A percentile compares a stretch with the other conserved stretches of the same genome.
phyloP scores from a whole-genome alignment of 2,113 vertebrate species.

The Otis tarda region DNA sequence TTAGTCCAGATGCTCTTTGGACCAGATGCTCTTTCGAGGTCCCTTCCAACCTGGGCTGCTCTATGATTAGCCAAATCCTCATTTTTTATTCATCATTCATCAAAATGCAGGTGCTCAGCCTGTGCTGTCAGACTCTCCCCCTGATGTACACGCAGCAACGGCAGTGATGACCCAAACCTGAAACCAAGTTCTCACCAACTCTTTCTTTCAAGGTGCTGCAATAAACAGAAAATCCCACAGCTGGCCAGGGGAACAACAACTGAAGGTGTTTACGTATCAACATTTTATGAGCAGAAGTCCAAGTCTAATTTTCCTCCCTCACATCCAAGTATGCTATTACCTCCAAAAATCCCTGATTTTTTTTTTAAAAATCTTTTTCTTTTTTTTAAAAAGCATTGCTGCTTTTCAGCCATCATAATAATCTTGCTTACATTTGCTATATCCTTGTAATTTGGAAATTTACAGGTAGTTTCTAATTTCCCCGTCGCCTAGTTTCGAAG shows the following conservation, averaged over 20 bases:
- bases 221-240: not conserved
- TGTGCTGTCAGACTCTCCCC: fast-evolving
- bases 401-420: not conserved
- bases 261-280: not conserved
- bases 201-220: not conserved
- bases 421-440: not conserved
- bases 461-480: not conserved
- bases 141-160: fast-evolving
- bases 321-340: not conserved
- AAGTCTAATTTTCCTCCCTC: not conserved
- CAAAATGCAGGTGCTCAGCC: not conserved
- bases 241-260: not conserved
- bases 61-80: not conserved
- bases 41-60: not conserved
- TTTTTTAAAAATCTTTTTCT: not conserved
- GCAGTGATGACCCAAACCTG: not conserved
- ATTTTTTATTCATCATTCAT: not conserved
- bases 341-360: not conserved
- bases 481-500: not conserved
- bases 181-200: not conserved
- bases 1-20: not conserved
- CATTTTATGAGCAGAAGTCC: not conserved
- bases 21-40: not conserved
- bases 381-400: not conserved
- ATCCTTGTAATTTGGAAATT: not conserved